Evolutionary conservation across 2,888 invertebrate genomes (phyloP).

Genomic region (Kryphioiulus occultus): DNA sequence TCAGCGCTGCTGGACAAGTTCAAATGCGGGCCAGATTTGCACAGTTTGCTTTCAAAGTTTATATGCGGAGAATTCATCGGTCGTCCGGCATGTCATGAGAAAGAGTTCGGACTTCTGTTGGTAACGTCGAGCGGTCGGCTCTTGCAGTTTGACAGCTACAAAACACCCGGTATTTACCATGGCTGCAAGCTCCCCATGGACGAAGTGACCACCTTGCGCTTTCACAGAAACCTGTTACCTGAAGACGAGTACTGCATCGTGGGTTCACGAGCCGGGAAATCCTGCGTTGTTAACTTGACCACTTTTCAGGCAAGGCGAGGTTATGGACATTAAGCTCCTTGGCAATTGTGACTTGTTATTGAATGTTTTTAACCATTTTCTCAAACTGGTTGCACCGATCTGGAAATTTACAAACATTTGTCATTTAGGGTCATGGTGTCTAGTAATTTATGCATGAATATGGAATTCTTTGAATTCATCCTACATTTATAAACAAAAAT

Average conservation of each 20-base stretch:
- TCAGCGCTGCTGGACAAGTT: not conserved
- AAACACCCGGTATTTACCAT: not conserved
- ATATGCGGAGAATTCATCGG: not conserved
- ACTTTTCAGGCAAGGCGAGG: not conserved
- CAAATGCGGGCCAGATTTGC: not conserved
- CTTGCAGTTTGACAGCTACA: not conserved
- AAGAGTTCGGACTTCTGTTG: not conserved
- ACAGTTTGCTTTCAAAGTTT: not conserved
- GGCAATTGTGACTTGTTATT: too few relatives aligned
- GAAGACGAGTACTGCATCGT: not conserved
- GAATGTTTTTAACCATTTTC: too few relatives aligned
- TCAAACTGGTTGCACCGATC: too few relatives aligned
- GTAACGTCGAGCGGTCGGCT: not conserved
- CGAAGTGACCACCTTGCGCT: not conserved
- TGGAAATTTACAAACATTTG: too few relatives aligned
- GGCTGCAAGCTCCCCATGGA: not conserved
- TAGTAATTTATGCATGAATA: too few relatives aligned
- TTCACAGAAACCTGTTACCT: not conserved
- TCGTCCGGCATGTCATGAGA: not conserved
- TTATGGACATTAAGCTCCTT: not conserved
- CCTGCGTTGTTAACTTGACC: not conserved
- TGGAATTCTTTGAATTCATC: too few relatives aligned
- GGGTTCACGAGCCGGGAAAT: not conserved
- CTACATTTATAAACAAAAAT: too few relatives aligned
- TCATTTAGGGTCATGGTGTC: too few relatives aligned